Evolutionary conservation across 2,113 vertebrate species (phyloP), one percentile per base, ranked within the genome.

Genomic region (Sinocyclocheilus rhinocerous): DNA sequence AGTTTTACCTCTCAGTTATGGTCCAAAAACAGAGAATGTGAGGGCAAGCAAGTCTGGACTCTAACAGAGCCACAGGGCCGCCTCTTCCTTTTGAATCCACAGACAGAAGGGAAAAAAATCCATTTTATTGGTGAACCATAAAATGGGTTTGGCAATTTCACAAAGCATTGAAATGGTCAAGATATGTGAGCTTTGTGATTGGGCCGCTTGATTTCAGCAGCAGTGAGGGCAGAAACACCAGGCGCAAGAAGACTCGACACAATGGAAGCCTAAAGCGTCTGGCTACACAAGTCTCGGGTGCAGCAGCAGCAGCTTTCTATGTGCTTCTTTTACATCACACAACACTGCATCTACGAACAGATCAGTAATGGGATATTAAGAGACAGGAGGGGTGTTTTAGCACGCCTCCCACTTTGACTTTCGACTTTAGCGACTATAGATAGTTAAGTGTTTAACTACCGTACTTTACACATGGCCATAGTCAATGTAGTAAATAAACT

Each of bases 101-200:
- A 12, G 45, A 12, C 45, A 48, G 45, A 48, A 11, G 11, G 11
- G 8, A 2, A 42, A 42, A 42, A 42, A 42, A 42, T 48, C 0
- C 0, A 3, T 12, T 48, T 48, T 48, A 48, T 55, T 45, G 65
- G 42, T 67, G 75, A 59, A 75, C 70, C 57, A 81, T 73, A 79
- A 75, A 69, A 76, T 84, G 81, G 65, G 52, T 70, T 83, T 87
- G 86, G 86, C 87, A 86, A 83, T 89, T 88, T 73, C 77, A 48
- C 76, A 78, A 83, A 77, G 55, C 52, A 85, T 72, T 70, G 63
- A 83, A 82, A 82, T 50, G 65, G 24, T 33, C 61, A 70, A 18
- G 45, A 50, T 70, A 52, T 70, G 42, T 50, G 63, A 69, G 63
- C 80, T 69, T 82, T 33, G 80, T 55, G 48, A 83, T 55, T 26